Evolutionary conservation across 1,140 invertebrate genomes (phyloP), one percentile per base, ranked within the genome.

Genomic region (Hermetia illucens): DNA sequence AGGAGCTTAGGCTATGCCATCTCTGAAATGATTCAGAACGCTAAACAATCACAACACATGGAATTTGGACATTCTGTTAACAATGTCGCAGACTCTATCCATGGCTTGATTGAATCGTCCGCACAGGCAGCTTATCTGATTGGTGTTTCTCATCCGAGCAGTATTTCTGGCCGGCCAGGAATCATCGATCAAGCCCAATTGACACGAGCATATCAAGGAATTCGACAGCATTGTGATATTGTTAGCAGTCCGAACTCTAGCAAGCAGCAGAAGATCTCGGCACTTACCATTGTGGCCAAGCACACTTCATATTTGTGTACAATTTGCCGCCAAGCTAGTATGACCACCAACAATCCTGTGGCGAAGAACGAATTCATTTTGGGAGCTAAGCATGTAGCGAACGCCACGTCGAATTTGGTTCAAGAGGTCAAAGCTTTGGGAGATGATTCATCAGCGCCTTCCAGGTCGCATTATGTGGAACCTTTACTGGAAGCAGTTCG

Each of bases 301-400:
- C 89, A 98, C 62, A 97, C 94, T 0, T 93, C 88, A 43, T 79
- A 90, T 9, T 65, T 98, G 12, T 98, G 93, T 58, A 95, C 92
- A 52, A 84, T 91, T 20, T 98, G 94, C 57, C 72, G 94, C 15
- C 68, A 82, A 3, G 93, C 94, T 0, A 95, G 91, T 10, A 82
- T 83, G 34, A 88, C 85, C 58, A 95, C 89, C 3, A 77, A 71
- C 35, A 94, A 97, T 64, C 85, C 92, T 1, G 85, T 89, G 16
- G 87, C 90, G 25, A 96, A 96, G 62, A 65, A 91, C 42, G 91
- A 97, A 55, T 98, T 98, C 62, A 92, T 98, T 13, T 90, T 97
- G 55, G 86, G 89, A 41, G 93, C 93, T 18, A 95, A 95, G 58
- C 89, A 96, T 55, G 91, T 98, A 2, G 95, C 95, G 16, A 94